These are phyloP conservation scores for Diaprepes abbreviatus DNA, from an alignment of 2,888 invertebrate genomes.

Conservation along the genomic window DNA sequence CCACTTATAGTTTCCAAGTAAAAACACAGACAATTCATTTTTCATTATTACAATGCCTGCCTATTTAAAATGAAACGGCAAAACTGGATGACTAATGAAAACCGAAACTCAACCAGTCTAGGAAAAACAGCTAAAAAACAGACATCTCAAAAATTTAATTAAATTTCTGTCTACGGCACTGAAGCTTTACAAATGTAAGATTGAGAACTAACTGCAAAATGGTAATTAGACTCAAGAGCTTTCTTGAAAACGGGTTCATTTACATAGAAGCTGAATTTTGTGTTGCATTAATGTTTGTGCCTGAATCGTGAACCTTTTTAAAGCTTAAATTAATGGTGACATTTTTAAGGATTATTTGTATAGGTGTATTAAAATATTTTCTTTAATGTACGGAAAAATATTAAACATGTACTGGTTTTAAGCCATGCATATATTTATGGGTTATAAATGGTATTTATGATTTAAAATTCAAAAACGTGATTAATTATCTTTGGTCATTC, in stretches of 20 bases:
- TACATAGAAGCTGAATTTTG: constrained; percentile 7
- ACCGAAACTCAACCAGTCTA: neutral
- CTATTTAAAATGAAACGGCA: neutral
- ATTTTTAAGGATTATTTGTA: too few relatives aligned
- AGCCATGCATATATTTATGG: too few relatives aligned
- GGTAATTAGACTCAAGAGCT: constrained; percentile 10
- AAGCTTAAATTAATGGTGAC: neutral
- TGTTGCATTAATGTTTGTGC: neutral
- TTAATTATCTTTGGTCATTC: too few relatives aligned
- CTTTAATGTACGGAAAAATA: too few relatives aligned
- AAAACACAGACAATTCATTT: neutral
- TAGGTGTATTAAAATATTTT: too few relatives aligned
- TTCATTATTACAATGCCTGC: neutral
- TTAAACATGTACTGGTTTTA: too few relatives aligned
- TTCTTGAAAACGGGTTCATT: constrained; percentile 1
- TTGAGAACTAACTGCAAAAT: constrained; percentile 22
- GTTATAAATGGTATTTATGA: too few relatives aligned
- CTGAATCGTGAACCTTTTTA: neutral
- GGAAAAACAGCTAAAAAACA: neutral
- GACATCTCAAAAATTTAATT: constrained; percentile 17
- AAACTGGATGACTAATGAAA: neutral
- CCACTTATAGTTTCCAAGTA: neutral
- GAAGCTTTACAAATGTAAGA: constrained; percentile 16
- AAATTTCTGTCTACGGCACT: constrained; percentile 18
- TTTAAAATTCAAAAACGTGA: too few relatives aligned